These are phyloP conservation scores for Catagonus wagneri DNA, from an alignment of 2,113 vertebrate genomes.

Conservation along the genomic window DNA sequence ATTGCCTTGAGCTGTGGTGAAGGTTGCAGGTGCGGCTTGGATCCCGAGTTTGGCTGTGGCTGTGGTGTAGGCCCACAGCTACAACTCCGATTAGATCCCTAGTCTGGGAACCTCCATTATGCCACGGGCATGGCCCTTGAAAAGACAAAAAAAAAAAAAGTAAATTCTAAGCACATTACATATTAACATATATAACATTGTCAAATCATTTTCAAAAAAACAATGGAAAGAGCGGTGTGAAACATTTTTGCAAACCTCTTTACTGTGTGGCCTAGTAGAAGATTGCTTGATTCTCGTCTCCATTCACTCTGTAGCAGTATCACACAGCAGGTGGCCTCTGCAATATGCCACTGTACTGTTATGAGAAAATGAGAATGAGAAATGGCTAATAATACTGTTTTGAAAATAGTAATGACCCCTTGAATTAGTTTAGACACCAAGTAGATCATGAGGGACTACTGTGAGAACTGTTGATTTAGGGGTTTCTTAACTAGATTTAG, in stretches of 20 bases:
- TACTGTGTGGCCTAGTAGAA: neutral
- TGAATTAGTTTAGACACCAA: neutral
- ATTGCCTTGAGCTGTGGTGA: no score
- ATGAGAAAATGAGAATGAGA: constrained; percentile 32
- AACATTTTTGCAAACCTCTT: neutral
- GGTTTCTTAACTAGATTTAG: constrained; percentile 6
- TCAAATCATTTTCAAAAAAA: neutral
- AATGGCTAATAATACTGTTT: constrained; percentile 15
- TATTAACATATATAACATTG: neutral
- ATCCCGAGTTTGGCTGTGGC: no score
- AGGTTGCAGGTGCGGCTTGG: no score
- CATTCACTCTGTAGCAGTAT: neutral
- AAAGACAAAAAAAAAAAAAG: no score
- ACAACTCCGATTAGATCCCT: no score
- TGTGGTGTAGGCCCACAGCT: no score
- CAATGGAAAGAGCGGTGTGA: neutral
- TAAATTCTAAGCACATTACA: neutral
- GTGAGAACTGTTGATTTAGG: constrained; percentile 1
- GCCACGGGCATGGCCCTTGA: no score
- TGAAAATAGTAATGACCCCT: neutral
- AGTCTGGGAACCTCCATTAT: no score
- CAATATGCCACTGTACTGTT: neutral
- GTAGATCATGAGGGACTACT: neutral
- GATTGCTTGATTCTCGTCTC: neutral
- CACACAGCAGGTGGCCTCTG: neutral